phyloP scores from a whole-genome alignment of 2,113 vertebrate species.

The Myxocyprinus asiaticus region DNA sequence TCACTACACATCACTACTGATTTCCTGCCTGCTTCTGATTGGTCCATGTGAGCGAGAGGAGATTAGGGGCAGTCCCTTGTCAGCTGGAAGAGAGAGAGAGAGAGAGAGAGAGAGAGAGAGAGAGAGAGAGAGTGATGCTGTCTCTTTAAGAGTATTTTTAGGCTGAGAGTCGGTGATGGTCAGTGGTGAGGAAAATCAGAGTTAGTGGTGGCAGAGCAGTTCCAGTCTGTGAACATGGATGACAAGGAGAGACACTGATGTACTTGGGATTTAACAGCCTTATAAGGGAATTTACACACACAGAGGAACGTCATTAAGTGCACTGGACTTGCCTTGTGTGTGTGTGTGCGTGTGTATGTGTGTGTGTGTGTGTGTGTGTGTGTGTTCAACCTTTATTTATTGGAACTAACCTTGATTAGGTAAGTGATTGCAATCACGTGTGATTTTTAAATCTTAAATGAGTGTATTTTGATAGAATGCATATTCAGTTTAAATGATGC shows the following conservation, averaged over 20 bases:
- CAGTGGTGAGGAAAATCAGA: slow-evolving; percentile 70
- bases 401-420: slow-evolving; percentile 44
- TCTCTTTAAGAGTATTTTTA: slow-evolving; percentile 83
- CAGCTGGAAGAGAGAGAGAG: slow-evolving; percentile 43
- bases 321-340: neutral
- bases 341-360: no score
- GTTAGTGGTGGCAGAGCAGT: slow-evolving; percentile 69
- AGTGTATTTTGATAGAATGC: neutral
- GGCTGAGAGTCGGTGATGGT: slow-evolving; percentile 70
- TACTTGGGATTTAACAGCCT: slow-evolving; percentile 42
- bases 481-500: no score
- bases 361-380: no score
- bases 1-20: slow-evolving; percentile 53
- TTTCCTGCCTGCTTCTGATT: slow-evolving; percentile 66
- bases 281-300: neutral
- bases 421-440: slow-evolving; percentile 36
- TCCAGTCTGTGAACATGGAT: slow-evolving; percentile 64
- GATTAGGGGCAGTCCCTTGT: slow-evolving; percentile 61
- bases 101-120: no score
- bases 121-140: slow-evolving; percentile 53
- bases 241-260: slow-evolving; percentile 57
- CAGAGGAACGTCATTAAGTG: neutral
- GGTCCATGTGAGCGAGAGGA: slow-evolving; percentile 51
- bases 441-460: neutral
- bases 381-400: neutral